Evolutionary conservation across 2,113 vertebrate species (phyloP), one percentile per base, ranked within the genome.

Genomic region (Pluvialis apricaria): DNA sequence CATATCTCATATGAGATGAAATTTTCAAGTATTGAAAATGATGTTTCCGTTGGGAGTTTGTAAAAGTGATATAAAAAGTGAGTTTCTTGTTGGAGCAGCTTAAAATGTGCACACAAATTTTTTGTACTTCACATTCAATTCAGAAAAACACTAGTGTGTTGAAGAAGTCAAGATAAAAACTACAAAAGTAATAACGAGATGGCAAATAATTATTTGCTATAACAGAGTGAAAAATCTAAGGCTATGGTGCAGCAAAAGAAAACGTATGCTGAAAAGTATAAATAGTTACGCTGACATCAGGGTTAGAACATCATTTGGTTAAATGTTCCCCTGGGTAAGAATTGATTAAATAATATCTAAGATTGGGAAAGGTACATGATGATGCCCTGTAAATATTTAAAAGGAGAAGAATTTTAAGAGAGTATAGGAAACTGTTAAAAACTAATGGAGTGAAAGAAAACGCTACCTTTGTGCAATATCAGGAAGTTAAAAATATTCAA

Each of bases 371-470:
- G 42, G 87, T 75, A 79, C 40, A 34, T 69, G 21, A 42, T 79
- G 70, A 68, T 84, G 52, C 42, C 36, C 52, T 82, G 69, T 89
- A 92, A 88, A 92, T 83, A 92, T 88, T 93, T 93, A 81, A 88
- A 94, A 68, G 12, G 47, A 55, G 44, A 65, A 84, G 12, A 78
- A 81, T 71, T 90, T 81, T 86, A 65, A 91, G 61, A 29, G 28
- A 44, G 8, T 70, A 49, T 61, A 52, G 51, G 42, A 90, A 93
- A 82, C 65, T 71, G 78, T 81, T 90, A 72, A 91, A 92, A 94
- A 54, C 21, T 82, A 95, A 96, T 70, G 83, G 65, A 92, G 28
- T 80, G 69, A 71, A 95, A 93, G 80, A 75, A 93, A 94, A 84
- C 22, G 19, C 40, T 64, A 9, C 49, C 66, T 92, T 79, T 79